Percentiles rank a stretch among this genome's conserved stretches.
Evolutionary conservation across 2,888 invertebrate species (phyloP).

Genomic region (Endotricha flammealis): DNA sequence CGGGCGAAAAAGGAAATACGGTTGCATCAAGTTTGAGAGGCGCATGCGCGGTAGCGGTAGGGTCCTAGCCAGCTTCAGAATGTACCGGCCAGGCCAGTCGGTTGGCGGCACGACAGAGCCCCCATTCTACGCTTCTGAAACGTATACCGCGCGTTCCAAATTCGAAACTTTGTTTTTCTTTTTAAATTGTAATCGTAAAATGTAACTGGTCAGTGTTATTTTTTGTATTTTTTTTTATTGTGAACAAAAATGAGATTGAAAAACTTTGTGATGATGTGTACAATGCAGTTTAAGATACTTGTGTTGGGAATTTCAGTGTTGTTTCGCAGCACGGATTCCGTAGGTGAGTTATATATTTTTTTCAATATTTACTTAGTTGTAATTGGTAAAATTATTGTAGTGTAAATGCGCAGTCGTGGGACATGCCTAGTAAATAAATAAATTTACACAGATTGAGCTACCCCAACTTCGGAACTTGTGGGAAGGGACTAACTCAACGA

Average conservation of each 20-base stretch:
- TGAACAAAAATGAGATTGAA: constrained; percentile 35
- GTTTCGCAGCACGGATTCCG: constrained; percentile 62
- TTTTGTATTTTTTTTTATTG: constrained; percentile 13
- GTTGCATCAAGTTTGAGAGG: constrained; percentile 21
- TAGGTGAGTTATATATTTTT: constrained; percentile 48
- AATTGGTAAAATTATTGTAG: too few relatives aligned
- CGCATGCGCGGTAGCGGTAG: constrained; percentile 39
- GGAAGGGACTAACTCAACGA: too few relatives aligned
- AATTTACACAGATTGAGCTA: too few relatives aligned
- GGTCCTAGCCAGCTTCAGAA: constrained; percentile 30
- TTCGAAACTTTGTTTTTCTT: constrained; percentile 31
- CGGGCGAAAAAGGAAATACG: constrained; percentile 27
- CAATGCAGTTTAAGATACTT: constrained; percentile 35
- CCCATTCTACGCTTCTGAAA: constrained; percentile 22
- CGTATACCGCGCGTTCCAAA: constrained; percentile 22
- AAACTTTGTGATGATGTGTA: constrained; percentile 58
- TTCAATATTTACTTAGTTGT: neutral
- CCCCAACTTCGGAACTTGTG: too few relatives aligned
- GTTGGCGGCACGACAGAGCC: constrained; percentile 25
- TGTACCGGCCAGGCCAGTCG: constrained; percentile 32
- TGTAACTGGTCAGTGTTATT: constrained; percentile 16
- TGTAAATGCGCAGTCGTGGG: too few relatives aligned
- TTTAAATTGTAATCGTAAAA: constrained; percentile 19
- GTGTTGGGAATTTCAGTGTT: constrained; percentile 69
- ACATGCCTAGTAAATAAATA: too few relatives aligned